Conservation (phyloP, 2,113 vertebrate genomes). For the Neodon shergylaensis region DNA sequence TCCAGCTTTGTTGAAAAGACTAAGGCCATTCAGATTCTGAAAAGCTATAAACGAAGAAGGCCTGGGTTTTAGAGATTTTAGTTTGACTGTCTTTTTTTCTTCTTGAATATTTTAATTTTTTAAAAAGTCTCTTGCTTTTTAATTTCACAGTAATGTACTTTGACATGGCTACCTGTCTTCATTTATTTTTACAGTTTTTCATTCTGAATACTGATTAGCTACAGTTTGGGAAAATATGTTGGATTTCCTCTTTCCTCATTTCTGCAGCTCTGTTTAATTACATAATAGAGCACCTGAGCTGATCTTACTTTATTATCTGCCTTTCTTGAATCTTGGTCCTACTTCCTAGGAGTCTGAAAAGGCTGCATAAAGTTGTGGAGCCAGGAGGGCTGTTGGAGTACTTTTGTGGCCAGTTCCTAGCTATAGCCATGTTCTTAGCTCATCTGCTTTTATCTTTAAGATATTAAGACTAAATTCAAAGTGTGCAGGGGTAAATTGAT, state of each 20-base stretch:
- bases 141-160: neutral
- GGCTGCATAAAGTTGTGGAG: neutral
- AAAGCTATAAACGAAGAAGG: neutral
- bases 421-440: neutral
- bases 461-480: neutral
- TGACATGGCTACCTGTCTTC: neutral
- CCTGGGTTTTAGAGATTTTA: neutral
- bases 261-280: constrained; percentile 17
- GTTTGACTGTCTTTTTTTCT: neutral
- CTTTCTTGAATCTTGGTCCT: constrained; percentile 36
- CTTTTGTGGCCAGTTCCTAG: neutral
- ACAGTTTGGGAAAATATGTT: neutral
- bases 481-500: neutral
- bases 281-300: neutral
- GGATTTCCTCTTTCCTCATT: neutral
- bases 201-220: neutral
- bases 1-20: neutral
- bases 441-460: constrained; percentile 18
- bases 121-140: neutral
- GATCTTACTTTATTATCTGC: constrained; percentile 32
- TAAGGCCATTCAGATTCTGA: neutral
- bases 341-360: constrained; percentile 2
- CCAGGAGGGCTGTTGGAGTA: neutral
- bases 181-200: neutral
- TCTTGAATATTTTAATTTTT: neutral